Evolutionary conservation across 2,113 vertebrate species (phyloP), one percentile per base, ranked within the genome.

Genomic region (Mixornis gularis): DNA sequence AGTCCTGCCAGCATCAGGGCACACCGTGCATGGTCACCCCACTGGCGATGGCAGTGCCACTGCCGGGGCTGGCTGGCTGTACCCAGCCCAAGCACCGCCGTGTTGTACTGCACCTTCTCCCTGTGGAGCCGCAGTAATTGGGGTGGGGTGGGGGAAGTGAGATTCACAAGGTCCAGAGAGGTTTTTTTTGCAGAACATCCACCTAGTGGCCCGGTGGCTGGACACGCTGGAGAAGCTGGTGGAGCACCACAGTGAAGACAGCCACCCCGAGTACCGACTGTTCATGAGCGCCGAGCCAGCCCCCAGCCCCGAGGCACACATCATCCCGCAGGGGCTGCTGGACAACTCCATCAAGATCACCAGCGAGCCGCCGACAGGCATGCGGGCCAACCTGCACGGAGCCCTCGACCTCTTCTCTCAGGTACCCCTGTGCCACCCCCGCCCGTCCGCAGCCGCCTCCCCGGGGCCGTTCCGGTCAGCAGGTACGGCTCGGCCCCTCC

Each of bases 281-380:
- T 98, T 97, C 92, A 97, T 98, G 93, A 98, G 98, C 0, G 97
- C 98, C 0, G 98, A 98, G 93, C 97, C 97, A 0, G 97, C 98
- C 3, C 94, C 96, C 87, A 94, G 30, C 46, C 88, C 97, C 1
- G 97, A 98, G 13, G 0, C 93, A 0, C 98, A 98, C 92, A 97
- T 98, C 95, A 98, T 98, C 89, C 98, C 98, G 0, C 97, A 98
- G 92, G 98, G 97, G 38, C 96, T 98, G 93, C 95, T 98, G 93
- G 97, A 98, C 18, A 96, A 98, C 0, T 87, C 98, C 94, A 98
- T 98, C 95, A 98, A 98, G 56, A 97, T 98, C 95, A 98, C 97
- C 96, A 98, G 94, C 0, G 97, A 98, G 94, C 97, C 97, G 0
- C 98, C 97, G 0, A 98, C 97, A 0, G 98, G 98, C 93, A 98